Evolutionary conservation across 2,113 vertebrate species (phyloP).

Genomic region (Zosterops japonicus): DNA sequence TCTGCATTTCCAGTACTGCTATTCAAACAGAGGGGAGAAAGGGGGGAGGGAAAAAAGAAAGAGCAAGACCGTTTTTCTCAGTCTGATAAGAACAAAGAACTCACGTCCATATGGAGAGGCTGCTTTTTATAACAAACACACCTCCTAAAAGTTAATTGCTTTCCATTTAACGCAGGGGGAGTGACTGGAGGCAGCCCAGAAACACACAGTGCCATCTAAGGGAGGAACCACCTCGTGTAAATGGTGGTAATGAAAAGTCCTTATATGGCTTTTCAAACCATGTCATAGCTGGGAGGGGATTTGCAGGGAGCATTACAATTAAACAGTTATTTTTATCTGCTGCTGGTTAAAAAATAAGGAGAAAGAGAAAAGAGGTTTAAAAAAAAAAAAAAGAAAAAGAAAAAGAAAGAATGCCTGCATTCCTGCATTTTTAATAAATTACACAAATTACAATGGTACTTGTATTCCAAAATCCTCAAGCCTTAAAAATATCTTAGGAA

Average conservation of each 20-base stretch:
- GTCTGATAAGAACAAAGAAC: not conserved
- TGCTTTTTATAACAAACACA: not conserved
- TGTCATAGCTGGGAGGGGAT: not conserved
- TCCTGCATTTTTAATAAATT: not conserved
- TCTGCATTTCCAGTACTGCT: not conserved
- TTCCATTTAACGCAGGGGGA: not conserved
- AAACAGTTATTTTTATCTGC: not conserved
- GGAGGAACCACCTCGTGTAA: not conserved
- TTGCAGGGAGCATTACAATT: not conserved
- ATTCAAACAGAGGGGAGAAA: fast-evolving
- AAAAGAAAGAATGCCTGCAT: not conserved
- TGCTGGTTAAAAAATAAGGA: not conserved
- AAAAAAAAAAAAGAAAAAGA: too few species aligned
- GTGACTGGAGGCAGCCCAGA: not conserved
- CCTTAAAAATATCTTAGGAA: not conserved
- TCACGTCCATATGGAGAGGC: not conserved
- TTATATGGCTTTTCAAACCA: not conserved
- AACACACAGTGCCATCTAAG: constrained; percentile 50
- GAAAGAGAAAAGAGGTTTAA: too few species aligned
- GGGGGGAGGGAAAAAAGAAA: too few species aligned
- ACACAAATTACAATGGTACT: not conserved
- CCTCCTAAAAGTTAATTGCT: constrained; percentile 1
- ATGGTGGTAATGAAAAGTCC: not conserved
- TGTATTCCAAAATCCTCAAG: not conserved
- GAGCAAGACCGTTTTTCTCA: not conserved